These are phyloP conservation scores for Eucera pruinosa DNA, from an alignment of 2,888 invertebrate genomes.

Conservation along the genomic window DNA sequence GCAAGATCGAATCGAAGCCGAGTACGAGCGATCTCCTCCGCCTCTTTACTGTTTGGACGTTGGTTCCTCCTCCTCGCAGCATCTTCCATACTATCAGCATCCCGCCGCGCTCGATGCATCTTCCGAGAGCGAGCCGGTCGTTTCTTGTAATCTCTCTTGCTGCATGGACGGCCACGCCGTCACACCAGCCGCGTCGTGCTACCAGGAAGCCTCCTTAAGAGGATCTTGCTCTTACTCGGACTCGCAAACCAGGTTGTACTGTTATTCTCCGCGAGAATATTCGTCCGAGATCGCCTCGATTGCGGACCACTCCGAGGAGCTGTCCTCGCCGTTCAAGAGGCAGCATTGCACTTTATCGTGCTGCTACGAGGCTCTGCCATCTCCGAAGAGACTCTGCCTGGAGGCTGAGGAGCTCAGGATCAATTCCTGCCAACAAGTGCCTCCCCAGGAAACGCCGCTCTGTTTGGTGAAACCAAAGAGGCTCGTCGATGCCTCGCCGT, in stretches of 20 bases:
- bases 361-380: constrained; percentile 70
- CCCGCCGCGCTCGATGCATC: constrained; percentile 36
- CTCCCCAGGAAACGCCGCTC: constrained; percentile 83
- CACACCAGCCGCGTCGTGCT: constrained; percentile 62
- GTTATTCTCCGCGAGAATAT: constrained; percentile 75
- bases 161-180: constrained; percentile 68
- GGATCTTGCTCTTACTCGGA: constrained; percentile 71
- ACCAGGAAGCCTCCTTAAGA: constrained; percentile 69
- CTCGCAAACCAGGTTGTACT: constrained; percentile 66
- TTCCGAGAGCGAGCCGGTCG: constrained; percentile 59
- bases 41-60: constrained; percentile 71
- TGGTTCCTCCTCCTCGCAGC: constrained; percentile 52
- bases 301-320: constrained; percentile 48
- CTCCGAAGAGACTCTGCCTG: constrained; percentile 73
- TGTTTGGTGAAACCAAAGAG: constrained; percentile 83
- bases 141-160: constrained; percentile 75
- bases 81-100: constrained; percentile 67
- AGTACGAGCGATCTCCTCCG: constrained; percentile 69
- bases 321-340: constrained; percentile 66
- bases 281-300: constrained; percentile 48
- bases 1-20: constrained; percentile 71
- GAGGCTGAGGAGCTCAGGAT: constrained; percentile 65
- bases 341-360: constrained; percentile 71
- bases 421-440: constrained; percentile 66
- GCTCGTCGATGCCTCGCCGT: constrained; percentile 50